phyloP scores from a whole-genome alignment of 2,888 invertebrate species.

The Caradrina kadenii region DNA sequence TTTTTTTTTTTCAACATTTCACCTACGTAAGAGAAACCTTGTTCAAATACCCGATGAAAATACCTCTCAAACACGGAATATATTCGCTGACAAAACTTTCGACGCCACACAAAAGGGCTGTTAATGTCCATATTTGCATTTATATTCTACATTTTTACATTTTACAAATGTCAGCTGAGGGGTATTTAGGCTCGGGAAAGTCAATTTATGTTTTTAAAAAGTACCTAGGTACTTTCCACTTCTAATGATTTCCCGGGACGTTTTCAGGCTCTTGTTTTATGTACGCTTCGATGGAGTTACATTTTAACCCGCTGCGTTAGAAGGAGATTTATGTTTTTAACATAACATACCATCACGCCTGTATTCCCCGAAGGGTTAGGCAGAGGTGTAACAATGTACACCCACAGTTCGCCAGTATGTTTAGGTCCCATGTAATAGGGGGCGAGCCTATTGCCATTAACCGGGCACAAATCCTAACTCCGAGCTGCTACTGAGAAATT shows the following conservation, averaged over 20 bases:
- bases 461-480: no score
- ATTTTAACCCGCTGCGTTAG: not conserved
- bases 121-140: conserved; percentile 59
- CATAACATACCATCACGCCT: no score
- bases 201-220: conserved; percentile 57
- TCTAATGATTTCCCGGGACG: conserved; percentile 52
- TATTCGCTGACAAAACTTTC: conserved; percentile 56
- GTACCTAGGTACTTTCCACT: conserved; percentile 16
- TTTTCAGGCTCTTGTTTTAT: conserved; percentile 30
- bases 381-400: no score
- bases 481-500: no score
- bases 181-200: conserved; percentile 45
- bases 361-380: no score
- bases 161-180: conserved; percentile 49
- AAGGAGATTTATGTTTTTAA: not conserved
- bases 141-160: conserved; percentile 56
- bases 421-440: no score
- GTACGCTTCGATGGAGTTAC: conserved; percentile 9
- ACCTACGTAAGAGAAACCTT: conserved; percentile 11
- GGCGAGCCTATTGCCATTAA: no score
- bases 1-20: not conserved
- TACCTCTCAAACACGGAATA: conserved; percentile 40
- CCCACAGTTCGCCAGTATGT: no score
- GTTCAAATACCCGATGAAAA: conserved; percentile 19
- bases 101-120: conserved; percentile 51